Conservation (phyloP, 2,113 vertebrate species). For the Scomber colias region DNA sequence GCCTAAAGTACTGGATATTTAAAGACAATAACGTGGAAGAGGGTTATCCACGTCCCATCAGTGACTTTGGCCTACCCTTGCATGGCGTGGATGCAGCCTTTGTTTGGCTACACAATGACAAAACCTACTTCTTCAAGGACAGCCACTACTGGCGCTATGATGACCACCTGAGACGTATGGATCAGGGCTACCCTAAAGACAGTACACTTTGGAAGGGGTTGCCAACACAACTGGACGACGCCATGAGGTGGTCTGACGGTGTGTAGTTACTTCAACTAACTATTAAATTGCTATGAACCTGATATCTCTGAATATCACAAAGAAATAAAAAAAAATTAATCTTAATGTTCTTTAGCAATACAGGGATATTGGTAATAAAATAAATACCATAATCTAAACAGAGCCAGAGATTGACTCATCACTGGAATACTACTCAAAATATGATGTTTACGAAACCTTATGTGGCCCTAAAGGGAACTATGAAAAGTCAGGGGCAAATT, state of each 20-base stretch:
- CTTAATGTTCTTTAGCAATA: too few relatives aligned
- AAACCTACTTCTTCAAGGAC: conserved; percentile 97
- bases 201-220: conserved; percentile 92
- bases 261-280: conserved; percentile 61
- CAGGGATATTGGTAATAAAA: neutral
- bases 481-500: conserved; percentile 4
- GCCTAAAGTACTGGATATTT: conserved; percentile 95
- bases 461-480: conserved; percentile 11
- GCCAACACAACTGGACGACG: conserved; percentile 90
- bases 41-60: conserved; percentile 93
- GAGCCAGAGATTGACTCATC: neutral
- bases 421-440: conserved; percentile 11
- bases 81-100: conserved; percentile 93
- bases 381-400: neutral
- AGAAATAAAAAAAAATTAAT: too few relatives aligned
- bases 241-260: conserved; percentile 97
- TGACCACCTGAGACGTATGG: conserved; percentile 91
- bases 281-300: neutral
- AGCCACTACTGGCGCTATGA: conserved; percentile 93
- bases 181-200: conserved; percentile 92
- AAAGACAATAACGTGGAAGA: conserved; percentile 96
- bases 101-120: conserved; percentile 89
- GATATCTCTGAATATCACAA: too few relatives aligned
- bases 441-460: neutral
- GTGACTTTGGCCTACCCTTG: conserved; percentile 91